Percentiles rank a stretch among this genome's conserved stretches.
These are phyloP conservation scores for Microcebus ravelobensis DNA, from an alignment of 2,113 vertebrate species.

Conservation along the genomic window DNA sequence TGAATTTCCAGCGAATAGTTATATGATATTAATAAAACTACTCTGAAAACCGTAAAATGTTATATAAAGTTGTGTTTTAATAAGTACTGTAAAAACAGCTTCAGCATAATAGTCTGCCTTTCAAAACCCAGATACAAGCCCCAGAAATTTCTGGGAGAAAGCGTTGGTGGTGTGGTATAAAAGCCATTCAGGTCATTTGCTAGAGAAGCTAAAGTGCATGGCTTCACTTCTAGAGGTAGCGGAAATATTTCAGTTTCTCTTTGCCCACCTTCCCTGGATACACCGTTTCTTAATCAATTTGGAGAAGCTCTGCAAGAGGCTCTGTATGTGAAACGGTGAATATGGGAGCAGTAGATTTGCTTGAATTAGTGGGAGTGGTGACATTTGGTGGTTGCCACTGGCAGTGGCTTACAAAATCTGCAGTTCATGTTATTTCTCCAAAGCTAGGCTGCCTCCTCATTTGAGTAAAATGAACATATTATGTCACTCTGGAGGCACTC, in stretches of 20 bases:
- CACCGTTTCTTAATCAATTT: background rate
- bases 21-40: background rate
- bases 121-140: constrained; percentile 1
- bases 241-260: constrained; percentile 9
- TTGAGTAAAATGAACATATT: constrained; percentile 46
- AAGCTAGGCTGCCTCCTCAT: background rate
- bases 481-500: background rate
- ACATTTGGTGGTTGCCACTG: constrained; percentile 25
- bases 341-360: background rate
- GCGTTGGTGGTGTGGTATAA: background rate
- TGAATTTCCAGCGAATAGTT: background rate
- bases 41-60: background rate
- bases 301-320: background rate
- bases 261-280: background rate
- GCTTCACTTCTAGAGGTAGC: background rate
- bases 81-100: background rate
- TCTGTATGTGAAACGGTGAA: background rate
- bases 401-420: constrained; percentile 24
- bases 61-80: constrained; percentile 28
- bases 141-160: background rate
- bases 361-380: background rate
- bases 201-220: background rate
- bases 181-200: background rate
- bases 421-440: constrained; percentile 3
- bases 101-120: background rate